A percentile compares a stretch with the other conserved stretches of the same genome.
Evolutionary conservation across 2,888 invertebrate genomes (phyloP).

Genomic region (Caenorhabditis sp.): DNA sequence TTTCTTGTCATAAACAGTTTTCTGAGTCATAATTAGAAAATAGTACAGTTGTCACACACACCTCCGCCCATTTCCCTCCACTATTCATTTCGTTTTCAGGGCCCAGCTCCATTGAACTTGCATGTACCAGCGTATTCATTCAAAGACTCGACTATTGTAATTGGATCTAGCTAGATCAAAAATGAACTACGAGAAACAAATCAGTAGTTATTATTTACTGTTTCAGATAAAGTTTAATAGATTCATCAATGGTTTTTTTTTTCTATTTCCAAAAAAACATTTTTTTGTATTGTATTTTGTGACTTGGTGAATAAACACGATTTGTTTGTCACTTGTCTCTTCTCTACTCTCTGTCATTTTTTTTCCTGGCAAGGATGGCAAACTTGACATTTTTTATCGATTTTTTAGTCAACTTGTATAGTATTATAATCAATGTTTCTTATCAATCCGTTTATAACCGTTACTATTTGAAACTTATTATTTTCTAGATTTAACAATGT

Average conservation of each 20-base stretch:
- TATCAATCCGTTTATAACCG: constrained; percentile 8
- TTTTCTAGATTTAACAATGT: not conserved
- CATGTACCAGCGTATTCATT: constrained; percentile 65
- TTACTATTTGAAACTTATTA: not conserved
- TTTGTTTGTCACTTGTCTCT: constrained; percentile 1
- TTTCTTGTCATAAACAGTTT: no score
- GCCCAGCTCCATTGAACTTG: constrained; percentile 68
- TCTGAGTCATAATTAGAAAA: no score
- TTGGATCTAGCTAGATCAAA: constrained; percentile 51
- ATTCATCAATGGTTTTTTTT: constrained; percentile 5
- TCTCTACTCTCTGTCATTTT: not conserved
- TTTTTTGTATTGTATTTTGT: not conserved
- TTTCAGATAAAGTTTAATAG: constrained; percentile 34
- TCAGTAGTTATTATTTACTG: constrained; percentile 36
- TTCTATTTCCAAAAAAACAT: constrained; percentile 1
- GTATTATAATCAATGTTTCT: not conserved
- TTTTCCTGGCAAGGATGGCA: not conserved
- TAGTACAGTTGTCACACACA: no score
- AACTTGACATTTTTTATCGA: not conserved
- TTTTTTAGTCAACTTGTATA: not conserved
- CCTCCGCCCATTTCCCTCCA: not conserved
- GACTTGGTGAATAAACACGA: constrained; percentile 1
- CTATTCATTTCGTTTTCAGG: constrained; percentile 36
- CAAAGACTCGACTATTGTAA: constrained; percentile 63
- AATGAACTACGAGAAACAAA: not conserved